Evolutionary conservation across 2,888 invertebrate genomes (phyloP), one percentile per base, ranked within the genome.

Genomic region (Cacoxenus indagator): DNA sequence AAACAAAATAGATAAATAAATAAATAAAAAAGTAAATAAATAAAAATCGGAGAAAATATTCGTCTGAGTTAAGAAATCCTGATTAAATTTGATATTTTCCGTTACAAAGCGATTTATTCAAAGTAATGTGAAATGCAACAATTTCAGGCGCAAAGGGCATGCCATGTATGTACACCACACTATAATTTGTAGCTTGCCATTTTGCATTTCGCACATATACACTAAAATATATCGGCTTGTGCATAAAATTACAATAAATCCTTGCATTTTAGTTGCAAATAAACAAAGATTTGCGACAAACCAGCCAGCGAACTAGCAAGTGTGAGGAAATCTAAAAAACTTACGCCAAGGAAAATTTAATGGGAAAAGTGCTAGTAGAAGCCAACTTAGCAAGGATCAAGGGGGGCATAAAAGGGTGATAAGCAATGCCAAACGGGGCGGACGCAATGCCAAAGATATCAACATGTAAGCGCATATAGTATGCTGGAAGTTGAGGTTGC

Each of bases 191-290:
- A 75, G 37, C 5, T 75, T 76, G 77, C 72, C 70, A 75, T 65
- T 68, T 65, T 70, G 72, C 71, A 70, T 74, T 75, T 75, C 70
- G 67, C 66, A 67, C 75, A 78, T 48, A 51, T 48, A 48, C 17
- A 48, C 17, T 37, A 64, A n/a, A 19, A 45, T 62, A 14, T 37
- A 54, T 54, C 8, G 72, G 67, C 81, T 82, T 81, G 85, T 85
- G 83, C 83, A 85, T 85, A 85, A 85, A 85, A 85, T 85, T 80
- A 84, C 85, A 82, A 85, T 85, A 85, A 85, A 85, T 85, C 75
- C 78, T 76, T 76, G 76, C 83, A 81, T 82, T 82, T 84, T 84
- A 80, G 80, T 81, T 80, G 82, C 81, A 80, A 81, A 80, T 82
- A 80, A 80, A 80, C 80, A 82, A 80, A 82, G 82, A 80, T 80